Conservation (phyloP, 92 coral and sea anemone genomes). For the Isaurus tuberculatus region DNA sequence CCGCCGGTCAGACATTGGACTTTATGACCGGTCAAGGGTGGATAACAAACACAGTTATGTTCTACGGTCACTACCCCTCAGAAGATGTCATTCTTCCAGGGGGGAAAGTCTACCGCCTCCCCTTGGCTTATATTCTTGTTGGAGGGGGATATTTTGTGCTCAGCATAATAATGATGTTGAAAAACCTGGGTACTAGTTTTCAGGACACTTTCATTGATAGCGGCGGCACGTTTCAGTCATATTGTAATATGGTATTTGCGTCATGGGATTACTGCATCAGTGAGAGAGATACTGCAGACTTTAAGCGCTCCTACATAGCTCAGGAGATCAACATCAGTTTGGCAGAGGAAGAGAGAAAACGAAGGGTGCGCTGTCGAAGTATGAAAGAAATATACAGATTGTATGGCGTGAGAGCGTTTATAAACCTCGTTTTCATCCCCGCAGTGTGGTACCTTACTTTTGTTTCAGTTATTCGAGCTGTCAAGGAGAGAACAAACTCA, state of each 20-base stretch:
- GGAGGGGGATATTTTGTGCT: constrained; percentile 86
- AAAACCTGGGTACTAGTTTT: constrained; percentile 79
- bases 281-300: constrained; percentile 76
- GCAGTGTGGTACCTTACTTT: constrained; percentile 84
- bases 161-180: constrained; percentile 80
- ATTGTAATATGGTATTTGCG: constrained; percentile 87
- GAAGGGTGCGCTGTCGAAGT: constrained; percentile 69
- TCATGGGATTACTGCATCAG: constrained; percentile 96
- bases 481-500: constrained; percentile 52
- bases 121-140: constrained; percentile 89
- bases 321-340: constrained; percentile 74
- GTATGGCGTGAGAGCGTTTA: constrained; percentile 67
- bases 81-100: constrained; percentile 73
- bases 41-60: constrained; percentile 90
- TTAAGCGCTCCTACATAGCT: constrained; percentile 77
- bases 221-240: constrained; percentile 91
- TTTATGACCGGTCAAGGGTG: constrained; percentile 98
- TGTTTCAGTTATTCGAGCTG: constrained; percentile 67
- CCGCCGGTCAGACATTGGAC: constrained; percentile 63
- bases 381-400: constrained; percentile 67
- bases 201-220: constrained; percentile 90
- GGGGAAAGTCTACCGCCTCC: constrained; percentile 79
- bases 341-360: constrained; percentile 76
- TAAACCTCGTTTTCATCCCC: constrained; percentile 79
- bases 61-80: constrained; percentile 93